Percentiles rank a stretch among this genome's conserved stretches.
Evolutionary conservation across 30 jellyfish, hydroid and myxozoan genomes (phyloP).

Genomic region (Aurelia aurita complex sp. Pacific): DNA sequence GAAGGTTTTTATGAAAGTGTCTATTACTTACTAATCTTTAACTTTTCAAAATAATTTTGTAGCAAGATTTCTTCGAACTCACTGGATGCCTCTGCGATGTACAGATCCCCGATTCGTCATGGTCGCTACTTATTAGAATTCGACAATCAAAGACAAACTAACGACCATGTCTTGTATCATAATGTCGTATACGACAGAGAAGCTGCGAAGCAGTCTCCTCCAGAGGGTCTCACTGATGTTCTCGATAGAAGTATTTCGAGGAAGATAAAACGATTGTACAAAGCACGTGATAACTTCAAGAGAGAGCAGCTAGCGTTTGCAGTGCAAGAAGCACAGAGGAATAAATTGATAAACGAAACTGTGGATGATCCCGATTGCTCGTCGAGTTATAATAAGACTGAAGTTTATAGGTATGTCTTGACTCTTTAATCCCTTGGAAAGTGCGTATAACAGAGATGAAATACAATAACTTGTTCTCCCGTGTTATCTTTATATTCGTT

Average conservation of each 20-base stretch:
- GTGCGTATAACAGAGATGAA: too few species aligned
- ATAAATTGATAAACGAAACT: constrained; percentile 17
- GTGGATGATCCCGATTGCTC: constrained; percentile 49
- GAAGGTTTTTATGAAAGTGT: too few species aligned
- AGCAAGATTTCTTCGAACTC: constrained; percentile 20
- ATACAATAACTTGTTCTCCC: too few species aligned
- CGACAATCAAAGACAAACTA: constrained; percentile 27
- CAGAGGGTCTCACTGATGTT: constrained; percentile 32
- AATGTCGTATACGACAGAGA: constrained; percentile 28
- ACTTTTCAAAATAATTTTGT: neutral
- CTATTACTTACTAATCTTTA: too few species aligned
- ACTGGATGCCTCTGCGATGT: constrained; percentile 20
- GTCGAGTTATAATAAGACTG: constrained; percentile 61
- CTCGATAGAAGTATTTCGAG: constrained; percentile 31
- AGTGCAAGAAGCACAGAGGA: neutral
- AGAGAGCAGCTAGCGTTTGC: neutral
- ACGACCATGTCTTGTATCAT: constrained; percentile 14
- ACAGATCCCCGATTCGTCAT: constrained; percentile 43
- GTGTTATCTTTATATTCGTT: too few species aligned
- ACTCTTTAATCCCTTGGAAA: neutral
- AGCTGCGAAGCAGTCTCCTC: constrained; percentile 11
- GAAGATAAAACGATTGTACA: constrained; percentile 19
- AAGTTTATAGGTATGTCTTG: constrained; percentile 53
- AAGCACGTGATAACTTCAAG: constrained; percentile 3
- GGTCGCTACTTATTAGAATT: constrained; percentile 65